Evolutionary conservation across 1,140 invertebrate genomes (phyloP).

Genomic region (Xylocopa sonorina): DNA sequence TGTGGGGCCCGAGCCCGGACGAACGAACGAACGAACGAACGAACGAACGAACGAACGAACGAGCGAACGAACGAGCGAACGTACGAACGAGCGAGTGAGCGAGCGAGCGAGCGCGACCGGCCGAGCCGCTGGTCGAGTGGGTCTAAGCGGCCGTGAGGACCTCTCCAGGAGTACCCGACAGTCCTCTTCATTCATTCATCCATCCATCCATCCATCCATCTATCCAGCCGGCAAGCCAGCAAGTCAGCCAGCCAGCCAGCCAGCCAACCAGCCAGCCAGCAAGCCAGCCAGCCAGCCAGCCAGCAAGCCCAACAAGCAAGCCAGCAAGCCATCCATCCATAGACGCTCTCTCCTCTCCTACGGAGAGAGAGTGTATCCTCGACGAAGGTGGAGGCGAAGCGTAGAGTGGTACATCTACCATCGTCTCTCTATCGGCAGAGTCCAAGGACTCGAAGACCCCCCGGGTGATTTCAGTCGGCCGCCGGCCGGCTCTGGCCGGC

Average conservation of each 20-base stretch:
- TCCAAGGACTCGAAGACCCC: slow-evolving; percentile 78
- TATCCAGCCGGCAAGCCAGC: slow-evolving; percentile 61
- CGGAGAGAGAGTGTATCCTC: slow-evolving; percentile 78
- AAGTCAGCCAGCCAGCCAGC: slow-evolving; percentile 55
- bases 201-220: slow-evolving; percentile 52
- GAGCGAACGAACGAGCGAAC: slow-evolving; percentile 55
- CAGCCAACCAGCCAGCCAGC: slow-evolving; percentile 66
- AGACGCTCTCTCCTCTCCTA: slow-evolving; percentile 72
- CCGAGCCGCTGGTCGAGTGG: slow-evolving; percentile 78
- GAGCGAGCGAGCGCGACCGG: slow-evolving; percentile 54
- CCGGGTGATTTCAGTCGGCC: slow-evolving; percentile 78
- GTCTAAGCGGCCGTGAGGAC: slow-evolving; percentile 82
- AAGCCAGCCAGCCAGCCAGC: slow-evolving; percentile 57
- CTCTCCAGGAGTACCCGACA: slow-evolving; percentile 82
- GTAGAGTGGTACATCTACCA: slow-evolving; percentile 78
- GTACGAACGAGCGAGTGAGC: slow-evolving; percentile 57
- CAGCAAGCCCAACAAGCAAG: slow-evolving; percentile 57
- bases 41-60: slow-evolving; percentile 53
- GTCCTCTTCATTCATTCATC: slow-evolving; percentile 81
- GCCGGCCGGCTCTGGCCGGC: slow-evolving; percentile 80
- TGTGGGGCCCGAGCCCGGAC: slow-evolving; percentile 65
- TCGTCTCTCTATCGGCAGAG: slow-evolving; percentile 76
- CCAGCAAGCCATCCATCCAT: slow-evolving; percentile 66
- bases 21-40: slow-evolving; percentile 59
- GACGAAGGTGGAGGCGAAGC: slow-evolving; percentile 78